Evolutionary conservation across 2,888 invertebrate species (phyloP).

Genomic region (Oithona nana): DNA sequence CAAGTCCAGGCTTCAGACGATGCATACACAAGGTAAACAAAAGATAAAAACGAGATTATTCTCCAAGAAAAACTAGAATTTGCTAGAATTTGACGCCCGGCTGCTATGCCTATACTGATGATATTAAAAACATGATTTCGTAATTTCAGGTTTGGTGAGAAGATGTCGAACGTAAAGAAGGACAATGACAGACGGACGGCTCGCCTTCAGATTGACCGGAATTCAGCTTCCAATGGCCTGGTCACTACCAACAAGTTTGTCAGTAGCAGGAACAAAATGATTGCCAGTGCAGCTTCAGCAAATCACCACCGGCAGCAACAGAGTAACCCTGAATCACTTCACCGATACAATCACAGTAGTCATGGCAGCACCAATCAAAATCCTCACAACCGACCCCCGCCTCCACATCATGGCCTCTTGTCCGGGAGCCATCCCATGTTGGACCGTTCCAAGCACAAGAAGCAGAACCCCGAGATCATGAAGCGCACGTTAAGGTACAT

Average conservation of each 20-base stretch:
- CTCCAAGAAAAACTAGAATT: too few relatives aligned
- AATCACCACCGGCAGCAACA: not conserved
- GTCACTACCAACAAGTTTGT: constrained; percentile 6
- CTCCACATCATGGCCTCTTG: constrained; percentile 2
- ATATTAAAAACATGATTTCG: too few relatives aligned
- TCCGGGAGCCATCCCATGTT: constrained; percentile 21
- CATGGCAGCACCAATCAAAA: too few relatives aligned
- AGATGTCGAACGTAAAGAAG: constrained; percentile 10
- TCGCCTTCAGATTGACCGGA: not conserved
- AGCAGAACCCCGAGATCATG: constrained; percentile 39
- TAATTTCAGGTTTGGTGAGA: constrained; percentile 15
- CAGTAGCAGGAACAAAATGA: not conserved
- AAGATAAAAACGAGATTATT: too few relatives aligned
- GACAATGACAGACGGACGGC: constrained; percentile 13
- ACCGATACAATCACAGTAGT: not conserved
- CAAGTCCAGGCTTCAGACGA: constrained; percentile 87
- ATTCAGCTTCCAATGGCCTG: not conserved
- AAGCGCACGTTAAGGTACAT: constrained; percentile 55
- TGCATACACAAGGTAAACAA: constrained; percentile 69
- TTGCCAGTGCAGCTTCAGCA: too few relatives aligned
- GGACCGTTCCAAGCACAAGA: constrained; percentile 25
- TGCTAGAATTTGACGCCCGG: too few relatives aligned
- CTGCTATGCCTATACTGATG: too few relatives aligned
- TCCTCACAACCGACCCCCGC: not conserved
- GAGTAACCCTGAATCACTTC: constrained; percentile 17